Conservation (phyloP, 2,888 invertebrate species). For the Epistrophella euchroma region DNA sequence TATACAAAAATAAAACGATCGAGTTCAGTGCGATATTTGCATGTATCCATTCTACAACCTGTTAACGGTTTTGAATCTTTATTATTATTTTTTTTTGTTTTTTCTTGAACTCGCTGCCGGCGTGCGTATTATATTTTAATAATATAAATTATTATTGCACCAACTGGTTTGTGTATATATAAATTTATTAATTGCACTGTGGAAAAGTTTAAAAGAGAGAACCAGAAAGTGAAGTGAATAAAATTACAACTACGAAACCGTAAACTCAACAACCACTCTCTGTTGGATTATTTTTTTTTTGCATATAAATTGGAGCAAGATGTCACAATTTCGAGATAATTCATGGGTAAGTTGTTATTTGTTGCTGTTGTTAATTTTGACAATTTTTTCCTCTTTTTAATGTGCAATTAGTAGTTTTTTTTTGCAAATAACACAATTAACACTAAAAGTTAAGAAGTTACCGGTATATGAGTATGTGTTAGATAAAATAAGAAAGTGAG, state of each 20-base stretch:
- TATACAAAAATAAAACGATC: constrained; percentile 7
- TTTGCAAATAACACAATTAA: constrained; percentile 32
- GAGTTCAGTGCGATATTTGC: constrained; percentile 53
- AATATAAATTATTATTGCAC: constrained; percentile 45
- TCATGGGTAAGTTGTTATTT: constrained; percentile 81
- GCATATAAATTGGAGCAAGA: constrained; percentile 77
- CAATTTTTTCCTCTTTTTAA: constrained; percentile 4
- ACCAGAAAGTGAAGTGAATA: constrained; percentile 38
- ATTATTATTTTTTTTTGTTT: constrained; percentile 17
- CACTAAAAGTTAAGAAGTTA: not conserved
- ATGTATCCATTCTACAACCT: constrained; percentile 38
- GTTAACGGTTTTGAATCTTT: constrained; percentile 17
- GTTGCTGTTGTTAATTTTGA: constrained; percentile 10
- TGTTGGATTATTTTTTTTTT: constrained; percentile 63
- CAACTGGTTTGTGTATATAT: constrained; percentile 43
- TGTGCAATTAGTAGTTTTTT: constrained; percentile 1
- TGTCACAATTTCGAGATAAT: constrained; percentile 83
- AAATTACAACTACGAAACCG: constrained; percentile 30
- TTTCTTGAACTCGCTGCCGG: constrained; percentile 14
- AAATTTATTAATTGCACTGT: constrained; percentile 43
- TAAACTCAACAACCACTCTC: constrained; percentile 24
- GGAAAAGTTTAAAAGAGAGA: constrained; percentile 41
- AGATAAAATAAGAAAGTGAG: constrained; percentile 14
- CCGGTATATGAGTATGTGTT: not conserved
- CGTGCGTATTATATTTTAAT: constrained; percentile 41